phyloP scores from a whole-genome alignment of 2,797 vertebrate genomes.

The Rallus crepitans region DNA sequence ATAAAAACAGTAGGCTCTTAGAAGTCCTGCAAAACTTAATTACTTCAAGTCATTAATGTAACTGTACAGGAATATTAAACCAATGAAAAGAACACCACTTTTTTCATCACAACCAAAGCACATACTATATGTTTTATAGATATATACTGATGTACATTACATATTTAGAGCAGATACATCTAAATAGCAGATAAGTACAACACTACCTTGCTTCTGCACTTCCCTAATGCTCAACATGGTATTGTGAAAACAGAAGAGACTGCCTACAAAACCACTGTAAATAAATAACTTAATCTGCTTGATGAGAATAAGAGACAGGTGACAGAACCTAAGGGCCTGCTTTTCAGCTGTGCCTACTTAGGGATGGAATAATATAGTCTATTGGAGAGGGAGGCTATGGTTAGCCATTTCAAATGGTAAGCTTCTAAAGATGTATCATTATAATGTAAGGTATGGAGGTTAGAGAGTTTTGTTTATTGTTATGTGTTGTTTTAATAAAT shows the following conservation, averaged over 20 bases:
- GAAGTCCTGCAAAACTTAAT: not conserved
- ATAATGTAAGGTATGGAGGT: rapidly evolving
- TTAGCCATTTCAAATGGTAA: not conserved
- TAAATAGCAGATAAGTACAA: not conserved
- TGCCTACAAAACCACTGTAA: not conserved
- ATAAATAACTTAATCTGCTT: not conserved
- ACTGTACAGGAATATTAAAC: rapidly evolving
- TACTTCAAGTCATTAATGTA: not conserved
- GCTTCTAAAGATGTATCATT: not conserved
- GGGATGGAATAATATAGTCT: not conserved
- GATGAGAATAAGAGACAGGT: not conserved
- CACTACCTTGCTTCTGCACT: not conserved
- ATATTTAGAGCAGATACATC: rapidly evolving
- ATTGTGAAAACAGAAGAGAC: too few species aligned
- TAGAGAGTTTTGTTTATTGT: not conserved
- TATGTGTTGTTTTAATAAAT: rapidly evolving
- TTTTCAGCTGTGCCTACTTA: not conserved
- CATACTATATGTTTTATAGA: rapidly evolving
- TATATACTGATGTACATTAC: rapidly evolving
- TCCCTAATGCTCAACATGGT: rapidly evolving
- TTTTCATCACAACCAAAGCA: not conserved
- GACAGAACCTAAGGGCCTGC: not conserved
- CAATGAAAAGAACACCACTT: not conserved
- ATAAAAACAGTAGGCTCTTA: not conserved
- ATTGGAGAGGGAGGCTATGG: rapidly evolving